Base-by-base conservation (phyloP, 2,888 invertebrate species). In the Eristalis arbustorum region DNA sequence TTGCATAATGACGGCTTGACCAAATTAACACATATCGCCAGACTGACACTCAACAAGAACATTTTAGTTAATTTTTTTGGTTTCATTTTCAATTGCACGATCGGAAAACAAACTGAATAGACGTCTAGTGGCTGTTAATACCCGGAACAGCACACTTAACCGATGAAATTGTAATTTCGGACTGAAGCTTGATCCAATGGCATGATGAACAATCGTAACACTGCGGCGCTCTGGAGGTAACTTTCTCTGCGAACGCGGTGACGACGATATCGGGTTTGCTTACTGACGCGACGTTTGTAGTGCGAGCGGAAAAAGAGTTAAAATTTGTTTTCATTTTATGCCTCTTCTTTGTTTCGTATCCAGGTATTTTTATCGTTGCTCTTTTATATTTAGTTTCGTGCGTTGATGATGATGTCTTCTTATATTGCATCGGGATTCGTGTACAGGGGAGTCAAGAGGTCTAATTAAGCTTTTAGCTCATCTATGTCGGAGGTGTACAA, bases 91-190 rank as follows among this genome's bases (percentile, higher is more conserved):
- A 69, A 61, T 74, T 66, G 64, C 62, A 49, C 61, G 25, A 25
- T 25, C 22, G 23, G 23, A 23, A 77, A 61, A 64, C 56, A 59
- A 59, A 28, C 25, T 5, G 28, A 56, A 67, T 22, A 37, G 31
- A 66, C 40, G 42, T 73, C 56, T 62, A 71, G 69, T 59, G 63
- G 56, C 56, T 37, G 22, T 79, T 68, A 63, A 69, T 1, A 82
- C 75, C 83, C 75, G 83, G 87, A 87, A 87, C 75, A 78, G 64
- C 31, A 68, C n/a, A 76, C 81, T 82, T 59, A 56, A 76, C 68
- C 22, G 62, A 64, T 62, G 69, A 72, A 62, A 74, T 68, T 67
- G 56, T 76, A 61, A 71, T 59, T 82, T 78, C 73, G 25, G 49
- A 87, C 78, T 68, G 49, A 87, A 28, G 49, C 68, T 75, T 23